phyloP scores from a whole-genome alignment of 2,888 invertebrate species.

The Caenorhabditis imperialis region DNA sequence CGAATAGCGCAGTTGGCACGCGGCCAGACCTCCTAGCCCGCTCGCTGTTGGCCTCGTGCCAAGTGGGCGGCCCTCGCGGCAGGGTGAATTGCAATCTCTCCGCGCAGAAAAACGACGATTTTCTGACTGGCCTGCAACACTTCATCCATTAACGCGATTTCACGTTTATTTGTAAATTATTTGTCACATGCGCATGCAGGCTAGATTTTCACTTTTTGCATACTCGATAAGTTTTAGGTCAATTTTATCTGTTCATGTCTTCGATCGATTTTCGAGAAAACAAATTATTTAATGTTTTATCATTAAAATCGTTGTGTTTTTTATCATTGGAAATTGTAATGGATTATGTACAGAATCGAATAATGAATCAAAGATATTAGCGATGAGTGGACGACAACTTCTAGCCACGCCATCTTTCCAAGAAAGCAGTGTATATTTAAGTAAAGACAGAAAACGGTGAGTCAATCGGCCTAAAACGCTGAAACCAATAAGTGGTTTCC shows the following conservation, averaged over 20 bases:
- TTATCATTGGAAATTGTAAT: too few species aligned
- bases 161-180: too few species aligned
- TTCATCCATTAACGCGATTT: too few species aligned
- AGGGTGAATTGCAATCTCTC: conserved; percentile 12
- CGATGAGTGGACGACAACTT: conserved; percentile 50
- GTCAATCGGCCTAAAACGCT: not conserved
- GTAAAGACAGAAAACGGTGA: conserved; percentile 47
- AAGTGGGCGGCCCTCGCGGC: conserved; percentile 16
- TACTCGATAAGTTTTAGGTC: too few species aligned
- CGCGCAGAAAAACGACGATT: conserved; percentile 5
- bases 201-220: too few species aligned
- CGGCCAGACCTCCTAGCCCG: conserved; percentile 44
- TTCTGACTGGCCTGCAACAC: too few species aligned
- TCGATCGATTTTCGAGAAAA: too few species aligned
- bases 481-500: conserved; percentile 1
- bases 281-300: too few species aligned
- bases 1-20: conserved; percentile 34
- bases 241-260: too few species aligned
- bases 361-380: conserved; percentile 19
- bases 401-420: conserved; percentile 11
- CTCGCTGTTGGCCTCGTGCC: conserved; percentile 13
- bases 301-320: too few species aligned
- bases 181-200: too few species aligned
- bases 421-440: conserved; percentile 1
- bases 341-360: conserved; percentile 29